A percentile compares a stretch with the other conserved stretches of the same genome.
Conservation (phyloP, 2,888 invertebrate species). For the Ochlodes sylvanus region DNA sequence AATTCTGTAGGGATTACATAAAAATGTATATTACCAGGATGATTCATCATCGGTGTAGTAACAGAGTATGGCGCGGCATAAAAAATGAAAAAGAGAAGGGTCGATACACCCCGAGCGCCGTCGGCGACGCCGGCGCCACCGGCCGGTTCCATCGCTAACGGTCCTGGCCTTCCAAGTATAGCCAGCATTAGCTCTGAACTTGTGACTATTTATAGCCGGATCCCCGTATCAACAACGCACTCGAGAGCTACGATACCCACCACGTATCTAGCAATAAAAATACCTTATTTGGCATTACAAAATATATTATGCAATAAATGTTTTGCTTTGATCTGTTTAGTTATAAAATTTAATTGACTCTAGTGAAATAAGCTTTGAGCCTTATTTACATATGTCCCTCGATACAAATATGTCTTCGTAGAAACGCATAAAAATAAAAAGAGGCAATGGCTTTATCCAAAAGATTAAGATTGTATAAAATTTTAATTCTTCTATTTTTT, state of each 20-base stretch:
- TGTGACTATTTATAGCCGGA: slow-evolving; percentile 65
- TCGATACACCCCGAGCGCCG: slow-evolving; percentile 57
- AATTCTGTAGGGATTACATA: slow-evolving; percentile 20
- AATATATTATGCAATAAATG: background rate
- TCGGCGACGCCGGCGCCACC: slow-evolving; percentile 57
- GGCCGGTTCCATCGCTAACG: slow-evolving; percentile 67
- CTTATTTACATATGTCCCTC: no score
- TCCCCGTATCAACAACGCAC: slow-evolving; percentile 49
- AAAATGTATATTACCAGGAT: slow-evolving; percentile 38
- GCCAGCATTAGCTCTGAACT: slow-evolving; percentile 61
- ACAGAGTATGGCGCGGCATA: slow-evolving; percentile 39
- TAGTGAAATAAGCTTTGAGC: no score
- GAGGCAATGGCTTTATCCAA: no score
- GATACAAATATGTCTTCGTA: no score
- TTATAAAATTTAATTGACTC: no score
- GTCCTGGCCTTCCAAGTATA: slow-evolving; percentile 70
- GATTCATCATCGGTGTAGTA: slow-evolving; percentile 45
- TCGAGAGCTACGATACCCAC: slow-evolving; percentile 31
- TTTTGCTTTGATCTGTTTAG: background rate
- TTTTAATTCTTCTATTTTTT: no score
- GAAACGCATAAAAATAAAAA: no score
- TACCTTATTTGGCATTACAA: no score
- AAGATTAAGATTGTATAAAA: no score
- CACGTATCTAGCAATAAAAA: slow-evolving; percentile 11
- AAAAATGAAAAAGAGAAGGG: slow-evolving; percentile 59